Conservation (phyloP, 2,797 vertebrate genomes). For the Hafferia zeledoni region DNA sequence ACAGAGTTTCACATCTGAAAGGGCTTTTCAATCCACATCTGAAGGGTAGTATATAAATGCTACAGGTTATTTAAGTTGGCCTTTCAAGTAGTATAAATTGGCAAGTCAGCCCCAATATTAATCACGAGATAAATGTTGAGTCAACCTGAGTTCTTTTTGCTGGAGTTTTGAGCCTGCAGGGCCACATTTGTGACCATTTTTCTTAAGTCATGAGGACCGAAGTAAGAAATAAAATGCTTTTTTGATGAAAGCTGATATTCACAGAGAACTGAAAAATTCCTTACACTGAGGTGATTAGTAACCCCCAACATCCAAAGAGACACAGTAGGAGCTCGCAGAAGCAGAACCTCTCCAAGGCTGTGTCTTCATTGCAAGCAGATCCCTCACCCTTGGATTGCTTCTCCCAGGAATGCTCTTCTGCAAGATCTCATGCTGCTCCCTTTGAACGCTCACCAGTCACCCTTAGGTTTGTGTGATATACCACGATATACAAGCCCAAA, state of each 20-base stretch:
- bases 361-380: accelerated
- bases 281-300: accelerated
- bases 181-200: conserved; percentile 6
- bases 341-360: neutral
- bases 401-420: neutral
- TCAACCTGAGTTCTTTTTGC: neutral
- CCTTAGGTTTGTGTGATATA: neutral
- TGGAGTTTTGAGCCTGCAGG: neutral
- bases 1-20: conserved; percentile 23
- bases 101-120: conserved; percentile 8
- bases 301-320: accelerated
- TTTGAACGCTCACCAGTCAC: neutral
- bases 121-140: conserved; percentile 12
- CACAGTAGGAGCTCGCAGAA: neutral
- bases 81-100: conserved; percentile 43
- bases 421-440: accelerated
- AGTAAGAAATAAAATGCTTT: neutral
- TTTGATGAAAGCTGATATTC: neutral
- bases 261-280: neutral
- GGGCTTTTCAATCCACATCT: conserved; percentile 20
- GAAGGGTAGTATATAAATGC: conserved; percentile 21
- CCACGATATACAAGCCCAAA: neutral
- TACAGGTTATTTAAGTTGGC: conserved; percentile 31
- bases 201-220: neutral
- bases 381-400: neutral